Evolutionary conservation across 2,113 vertebrate species (phyloP).

Genomic region (Pterophyllum scalare): DNA sequence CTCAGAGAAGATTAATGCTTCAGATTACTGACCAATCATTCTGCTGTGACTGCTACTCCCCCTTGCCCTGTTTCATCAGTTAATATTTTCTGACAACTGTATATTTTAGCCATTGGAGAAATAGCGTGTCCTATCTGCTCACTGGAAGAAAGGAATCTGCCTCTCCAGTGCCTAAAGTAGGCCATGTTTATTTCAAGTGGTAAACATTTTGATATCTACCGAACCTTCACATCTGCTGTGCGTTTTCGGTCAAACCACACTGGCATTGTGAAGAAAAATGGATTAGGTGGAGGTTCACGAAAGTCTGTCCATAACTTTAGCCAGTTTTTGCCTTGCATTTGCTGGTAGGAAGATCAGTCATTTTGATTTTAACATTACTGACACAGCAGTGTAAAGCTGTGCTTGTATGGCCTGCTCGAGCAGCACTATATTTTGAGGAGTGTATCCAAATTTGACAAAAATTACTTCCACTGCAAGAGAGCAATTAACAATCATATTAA

Average conservation of each 20-base stretch:
- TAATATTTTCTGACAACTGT: slow-evolving; percentile 85
- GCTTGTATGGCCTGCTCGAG: too few species aligned
- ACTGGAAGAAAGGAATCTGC: slow-evolving; percentile 77
- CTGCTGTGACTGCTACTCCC: slow-evolving; percentile 70
- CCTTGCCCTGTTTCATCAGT: slow-evolving; percentile 77
- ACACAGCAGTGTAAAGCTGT: slow-evolving; percentile 61
- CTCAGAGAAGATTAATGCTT: slow-evolving; percentile 80
- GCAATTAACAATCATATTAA: neutral
- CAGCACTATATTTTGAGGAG: slow-evolving; percentile 43
- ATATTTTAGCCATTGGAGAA: slow-evolving; percentile 82
- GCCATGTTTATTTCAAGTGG: slow-evolving; percentile 80
- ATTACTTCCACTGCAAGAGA: slow-evolving; percentile 18
- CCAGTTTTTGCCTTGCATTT: slow-evolving; percentile 49
- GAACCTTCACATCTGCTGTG: slow-evolving; percentile 82
- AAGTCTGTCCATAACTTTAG: slow-evolving; percentile 73
- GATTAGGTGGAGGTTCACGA: slow-evolving; percentile 51
- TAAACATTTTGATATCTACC: slow-evolving; percentile 87
- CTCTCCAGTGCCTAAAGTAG: slow-evolving; percentile 78
- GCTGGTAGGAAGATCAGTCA: slow-evolving; percentile 49
- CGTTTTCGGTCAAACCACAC: slow-evolving; percentile 77
- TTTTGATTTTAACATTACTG: slow-evolving; percentile 58
- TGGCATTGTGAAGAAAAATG: slow-evolving; percentile 71
- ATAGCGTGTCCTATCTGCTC: slow-evolving; percentile 77
- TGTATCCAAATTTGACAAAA: slow-evolving; percentile 51
- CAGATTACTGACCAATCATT: slow-evolving; percentile 81